phyloP scores from a whole-genome alignment of 2,797 vertebrate genomes.

The Ciconia nigra region DNA sequence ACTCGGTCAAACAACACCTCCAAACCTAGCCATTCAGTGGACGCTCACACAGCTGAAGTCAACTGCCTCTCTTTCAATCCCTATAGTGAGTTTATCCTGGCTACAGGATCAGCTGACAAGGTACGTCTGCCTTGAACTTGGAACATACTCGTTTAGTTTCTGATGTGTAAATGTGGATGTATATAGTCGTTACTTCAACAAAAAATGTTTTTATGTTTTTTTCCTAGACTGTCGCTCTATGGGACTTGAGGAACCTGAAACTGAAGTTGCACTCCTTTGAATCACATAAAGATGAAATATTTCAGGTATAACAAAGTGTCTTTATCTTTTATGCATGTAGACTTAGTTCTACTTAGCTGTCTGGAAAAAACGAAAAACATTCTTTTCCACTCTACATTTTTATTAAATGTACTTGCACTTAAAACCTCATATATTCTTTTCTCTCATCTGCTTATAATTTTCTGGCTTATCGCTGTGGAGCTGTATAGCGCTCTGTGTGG shows the following conservation, averaged over 20 bases:
- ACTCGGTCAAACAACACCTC: slow-evolving; percentile 97
- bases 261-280: slow-evolving; percentile 98
- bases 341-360: background rate
- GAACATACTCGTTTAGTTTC: background rate
- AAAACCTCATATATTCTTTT: background rate
- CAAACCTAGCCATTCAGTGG: slow-evolving; percentile 96
- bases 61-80: slow-evolving; percentile 98
- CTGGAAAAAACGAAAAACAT: background rate
- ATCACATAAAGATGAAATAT: slow-evolving; percentile 99
- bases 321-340: background rate
- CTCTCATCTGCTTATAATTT: background rate
- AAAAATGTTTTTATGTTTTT: background rate
- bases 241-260: slow-evolving; percentile 96
- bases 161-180: background rate
- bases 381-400: background rate
- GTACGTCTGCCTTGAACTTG: slow-evolving; percentile 53
- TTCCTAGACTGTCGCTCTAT: slow-evolving; percentile 91
- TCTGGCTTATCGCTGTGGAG: background rate
- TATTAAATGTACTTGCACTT: background rate
- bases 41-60: slow-evolving; percentile 97
- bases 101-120: slow-evolving; percentile 96
- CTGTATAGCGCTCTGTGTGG: background rate
- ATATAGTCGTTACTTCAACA: rapidly evolving
- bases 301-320: slow-evolving; percentile 83
- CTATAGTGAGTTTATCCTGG: slow-evolving; percentile 97